Base-by-base conservation (phyloP, 2,888 invertebrate species). In the Cenopis cana region DNA sequence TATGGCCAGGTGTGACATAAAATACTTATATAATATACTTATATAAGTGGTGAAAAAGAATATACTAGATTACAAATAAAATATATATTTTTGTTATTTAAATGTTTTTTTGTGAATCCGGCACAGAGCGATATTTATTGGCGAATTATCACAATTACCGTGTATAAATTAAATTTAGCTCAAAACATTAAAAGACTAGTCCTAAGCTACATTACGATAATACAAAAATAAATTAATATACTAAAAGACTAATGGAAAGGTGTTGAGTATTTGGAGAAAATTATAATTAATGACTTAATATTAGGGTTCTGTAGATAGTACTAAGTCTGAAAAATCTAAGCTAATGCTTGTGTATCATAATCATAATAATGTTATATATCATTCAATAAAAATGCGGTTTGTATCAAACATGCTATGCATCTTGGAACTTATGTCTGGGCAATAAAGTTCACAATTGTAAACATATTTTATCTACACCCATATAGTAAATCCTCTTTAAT, bases 221-320 rank as follows among this genome's bases (percentile, higher is more conserved):
- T 64, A 50, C 50, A 50, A 73, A 74, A 74, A 60, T 67, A 76
- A 56, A 67, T 56, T 69, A 67, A 66, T 71, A 60, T 59, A 68
- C 72, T 77, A 76, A 75, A 76, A 76, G 73, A 76, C 74, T 76
- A 77, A 77, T 81, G 79, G 79, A 82, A 80, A 82, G 77, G 74
- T 78, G 62, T 65, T 83, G 85, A 85, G 85, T 85, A 85, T 85
- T 85, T 68, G 66, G 78, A 79, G 77, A 81, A 77, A 74, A 46
- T 41, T 78, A 68, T 10, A 66, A 69, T 49, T 24, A 67, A 61
- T 66, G 68, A 46, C 46, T 46, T 46, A 46, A 12, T 41, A 46
- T 0, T n/a, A 46, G 46, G n/a, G n/a, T 14, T n/a, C 46, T 46
- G n/a, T 12, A 46, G n/a, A 46, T 8, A 8, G 6, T 12, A n/a